A percentile compares a stretch with the other conserved stretches of the same genome.
Conservation (phyloP, 2,888 invertebrate genomes). For the Torymus auratus region DNA sequence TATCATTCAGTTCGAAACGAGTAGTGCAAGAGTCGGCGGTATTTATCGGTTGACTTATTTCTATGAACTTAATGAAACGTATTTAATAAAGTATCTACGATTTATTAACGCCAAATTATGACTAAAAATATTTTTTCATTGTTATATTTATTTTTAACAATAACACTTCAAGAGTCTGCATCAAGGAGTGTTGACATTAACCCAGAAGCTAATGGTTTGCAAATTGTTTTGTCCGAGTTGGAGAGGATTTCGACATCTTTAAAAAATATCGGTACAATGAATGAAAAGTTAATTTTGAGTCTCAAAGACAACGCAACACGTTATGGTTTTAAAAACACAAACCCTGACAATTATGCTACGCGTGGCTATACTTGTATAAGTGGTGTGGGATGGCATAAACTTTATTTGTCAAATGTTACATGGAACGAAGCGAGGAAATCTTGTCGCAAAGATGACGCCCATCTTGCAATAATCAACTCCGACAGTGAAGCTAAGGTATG, state of each 20-base stretch:
- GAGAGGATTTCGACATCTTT: slow-evolving; percentile 26
- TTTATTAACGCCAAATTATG: too few relatives aligned
- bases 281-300: slow-evolving; percentile 4
- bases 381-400: slow-evolving; percentile 51
- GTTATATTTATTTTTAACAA: too few relatives aligned
- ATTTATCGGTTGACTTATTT: background rate
- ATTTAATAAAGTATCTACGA: too few relatives aligned
- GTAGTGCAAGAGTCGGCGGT: background rate
- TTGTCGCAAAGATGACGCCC: slow-evolving; percentile 44
- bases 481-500: slow-evolving; percentile 44
- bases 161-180: too few relatives aligned
- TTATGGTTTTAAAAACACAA: slow-evolving; percentile 5
- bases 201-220: background rate
- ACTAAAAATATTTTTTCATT: too few relatives aligned
- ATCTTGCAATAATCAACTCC: slow-evolving; percentile 48
- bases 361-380: slow-evolving; percentile 37
- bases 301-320: slow-evolving; percentile 27
- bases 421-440: slow-evolving; percentile 56
- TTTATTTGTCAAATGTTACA: slow-evolving; percentile 32
- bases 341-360: background rate
- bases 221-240: slow-evolving; percentile 35
- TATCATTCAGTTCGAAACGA: slow-evolving; percentile 10
- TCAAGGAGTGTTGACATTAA: background rate
- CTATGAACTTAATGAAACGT: background rate
- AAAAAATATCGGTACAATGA: slow-evolving; percentile 25